Base-by-base conservation (phyloP, 1,140 invertebrate species). In the Micrasema longulum region DNA sequence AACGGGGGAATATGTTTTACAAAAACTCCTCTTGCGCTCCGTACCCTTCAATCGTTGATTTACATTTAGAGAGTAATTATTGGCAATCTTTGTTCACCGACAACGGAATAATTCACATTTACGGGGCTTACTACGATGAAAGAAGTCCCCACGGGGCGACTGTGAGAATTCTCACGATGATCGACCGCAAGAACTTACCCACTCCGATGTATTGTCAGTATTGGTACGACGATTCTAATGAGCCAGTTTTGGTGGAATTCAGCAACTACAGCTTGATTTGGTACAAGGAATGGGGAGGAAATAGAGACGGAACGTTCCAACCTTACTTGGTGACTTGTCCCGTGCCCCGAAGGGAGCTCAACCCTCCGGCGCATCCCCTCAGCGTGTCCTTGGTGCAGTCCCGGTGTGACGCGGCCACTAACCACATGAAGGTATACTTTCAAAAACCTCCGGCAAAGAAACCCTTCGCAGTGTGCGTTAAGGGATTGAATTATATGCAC, bases 241-340 rank as follows among this genome's bases (percentile, higher is more conserved):
- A 92, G 71, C 91, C 92, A 9, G 89, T 91, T 1, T 88, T 96
- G 23, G 89, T 93, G 2, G 92, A 92, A 75, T 90, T 89, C 1
- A 87, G 93, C 66, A 93, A 95, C 80, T 97, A 96, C 83, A 95
- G 95, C 77, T 96, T 96, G 79, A 93, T 96, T 71, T 97, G 95
- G 95, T 94, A 95, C 79, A 90, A 90, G 60, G 95, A 95, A 80
- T 97, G 95, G 95, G 95, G 95, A 16, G 96, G 97, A 80, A 95
- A 96, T 80, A 93, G 93, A 78, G 92, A 96, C 79, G 93, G 92
- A 4, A 92, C 96, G 48, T 93, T 95, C 76, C 95, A 97, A 80
- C 95, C 95, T 0, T 97, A 95, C 79, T 83, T 97, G 69, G 91
- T 96, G 50, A 93, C 95, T 1, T 97, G 95, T 81, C 92, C 93